Conservation (phyloP, 1,140 invertebrate species). For the Drosophila ananassae region DNA sequence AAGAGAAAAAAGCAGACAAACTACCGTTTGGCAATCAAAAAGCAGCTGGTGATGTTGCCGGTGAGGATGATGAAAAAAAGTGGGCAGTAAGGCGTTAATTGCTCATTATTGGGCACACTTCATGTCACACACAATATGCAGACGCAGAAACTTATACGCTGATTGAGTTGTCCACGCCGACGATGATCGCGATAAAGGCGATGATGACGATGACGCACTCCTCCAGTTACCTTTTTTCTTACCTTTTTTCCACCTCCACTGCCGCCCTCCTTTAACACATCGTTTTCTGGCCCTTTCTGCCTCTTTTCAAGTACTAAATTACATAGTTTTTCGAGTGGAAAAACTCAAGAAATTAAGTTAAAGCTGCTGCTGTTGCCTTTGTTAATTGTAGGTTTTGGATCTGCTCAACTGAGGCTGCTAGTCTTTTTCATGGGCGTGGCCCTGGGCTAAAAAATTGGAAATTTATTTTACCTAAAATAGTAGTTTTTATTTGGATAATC, state of each 20-base stretch:
- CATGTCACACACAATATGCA: constrained; percentile 70
- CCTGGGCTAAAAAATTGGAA: background rate
- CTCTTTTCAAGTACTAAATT: constrained; percentile 73
- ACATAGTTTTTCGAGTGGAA: constrained; percentile 81
- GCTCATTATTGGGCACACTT: constrained; percentile 83
- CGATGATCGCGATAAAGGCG: constrained; percentile 8
- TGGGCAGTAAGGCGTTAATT: constrained; percentile 82
- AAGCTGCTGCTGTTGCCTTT: constrained; percentile 57
- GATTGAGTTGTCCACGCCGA: constrained; percentile 66
- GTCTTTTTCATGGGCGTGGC: constrained; percentile 4
- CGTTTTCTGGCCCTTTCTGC: constrained; percentile 57
- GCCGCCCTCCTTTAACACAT: constrained; percentile 42
- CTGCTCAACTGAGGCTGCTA: constrained; percentile 24
- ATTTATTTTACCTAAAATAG: background rate
- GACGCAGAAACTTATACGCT: constrained; percentile 64
- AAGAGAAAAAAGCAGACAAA: constrained; percentile 28
- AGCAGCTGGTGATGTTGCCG: constrained; percentile 18
- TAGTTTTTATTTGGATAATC: background rate
- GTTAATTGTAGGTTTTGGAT: constrained; percentile 72
- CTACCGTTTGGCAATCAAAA: constrained; percentile 56
- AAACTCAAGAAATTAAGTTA: constrained; percentile 81
- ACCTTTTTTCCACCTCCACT: constrained; percentile 36
- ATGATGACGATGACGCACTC: constrained; percentile 39
- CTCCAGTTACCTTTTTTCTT: constrained; percentile 46
- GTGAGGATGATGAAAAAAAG: constrained; percentile 46